A percentile compares a stretch with the other conserved stretches of the same genome.
Conservation (phyloP, 2,888 invertebrate species). For the Thereva unica region DNA sequence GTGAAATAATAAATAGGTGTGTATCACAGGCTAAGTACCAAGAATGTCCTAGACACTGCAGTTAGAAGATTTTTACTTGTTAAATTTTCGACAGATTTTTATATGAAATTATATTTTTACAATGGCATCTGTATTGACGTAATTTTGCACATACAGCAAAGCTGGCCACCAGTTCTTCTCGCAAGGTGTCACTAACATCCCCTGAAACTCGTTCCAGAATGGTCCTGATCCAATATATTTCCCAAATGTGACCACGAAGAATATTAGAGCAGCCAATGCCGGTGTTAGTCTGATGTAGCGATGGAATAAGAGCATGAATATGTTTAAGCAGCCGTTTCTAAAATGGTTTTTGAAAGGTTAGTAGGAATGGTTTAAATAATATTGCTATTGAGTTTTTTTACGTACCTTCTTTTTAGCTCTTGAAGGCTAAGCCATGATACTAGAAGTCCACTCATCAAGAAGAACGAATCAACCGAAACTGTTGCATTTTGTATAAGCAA, state of each 20-base stretch:
- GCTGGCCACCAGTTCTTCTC: constrained; percentile 56
- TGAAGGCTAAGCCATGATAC: constrained; percentile 52
- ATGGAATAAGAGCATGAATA: constrained; percentile 56
- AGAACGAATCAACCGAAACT: constrained; percentile 66
- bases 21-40: constrained; percentile 67
- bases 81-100: background rate
- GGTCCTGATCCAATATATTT: constrained; percentile 62
- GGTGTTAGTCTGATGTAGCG: constrained; percentile 62
- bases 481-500: constrained; percentile 50
- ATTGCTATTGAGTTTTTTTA: too few species aligned
- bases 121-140: constrained; percentile 47
- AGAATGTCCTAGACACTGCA: constrained; percentile 61
- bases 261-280: constrained; percentile 60
- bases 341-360: background rate
- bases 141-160: constrained; percentile 59
- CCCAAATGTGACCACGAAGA: constrained; percentile 60
- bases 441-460: constrained; percentile 64
- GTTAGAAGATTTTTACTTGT: background rate
- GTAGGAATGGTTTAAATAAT: background rate
- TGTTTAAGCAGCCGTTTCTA: constrained; percentile 52
- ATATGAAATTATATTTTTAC: constrained; percentile 44
- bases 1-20: constrained; percentile 63
- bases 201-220: constrained; percentile 53
- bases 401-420: constrained; percentile 43
- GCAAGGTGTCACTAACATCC: constrained; percentile 45